Conservation (phyloP, 2,888 invertebrate species). For the Empis stercorea region DNA sequence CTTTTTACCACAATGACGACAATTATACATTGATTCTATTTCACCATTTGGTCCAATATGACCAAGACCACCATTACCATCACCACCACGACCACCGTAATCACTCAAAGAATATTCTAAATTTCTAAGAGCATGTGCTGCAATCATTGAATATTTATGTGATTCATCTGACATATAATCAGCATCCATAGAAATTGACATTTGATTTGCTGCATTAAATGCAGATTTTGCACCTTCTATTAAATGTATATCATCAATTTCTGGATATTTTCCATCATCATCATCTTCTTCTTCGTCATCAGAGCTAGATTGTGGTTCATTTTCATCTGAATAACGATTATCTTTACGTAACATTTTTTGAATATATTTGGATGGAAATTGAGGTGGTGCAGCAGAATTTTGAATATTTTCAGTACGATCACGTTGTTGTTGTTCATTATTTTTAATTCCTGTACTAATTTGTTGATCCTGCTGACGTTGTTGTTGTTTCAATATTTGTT, state of each 20-base stretch:
- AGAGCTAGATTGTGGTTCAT: conserved; percentile 20
- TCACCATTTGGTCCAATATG: conserved; percentile 16
- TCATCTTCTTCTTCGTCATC: conserved; percentile 24
- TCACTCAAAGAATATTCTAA: conserved; percentile 30
- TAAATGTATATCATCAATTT: conserved; percentile 35
- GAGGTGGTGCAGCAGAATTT: conserved; percentile 7
- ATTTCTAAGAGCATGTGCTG: conserved; percentile 27
- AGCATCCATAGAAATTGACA: conserved; percentile 12
- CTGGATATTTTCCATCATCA: conserved; percentile 30
- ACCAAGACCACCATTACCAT: conserved; percentile 1
- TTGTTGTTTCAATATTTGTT: conserved; percentile 22
- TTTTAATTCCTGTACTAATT: background rate
- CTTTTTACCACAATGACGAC: conserved; percentile 68
- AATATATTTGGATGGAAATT: conserved; percentile 5
- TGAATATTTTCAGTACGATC: background rate
- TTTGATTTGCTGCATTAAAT: conserved; percentile 12
- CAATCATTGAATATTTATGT: conserved; percentile 23
- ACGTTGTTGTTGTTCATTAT: background rate
- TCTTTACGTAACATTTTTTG: conserved; percentile 20
- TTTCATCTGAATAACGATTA: conserved; percentile 19
- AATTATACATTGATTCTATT: conserved; percentile 35
- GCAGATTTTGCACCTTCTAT: conserved; percentile 27
- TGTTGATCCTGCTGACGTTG: conserved; percentile 10
- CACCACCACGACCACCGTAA: conserved; percentile 17
- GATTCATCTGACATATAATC: conserved; percentile 24